These are phyloP conservation scores for Dendrolimus pini DNA, from an alignment of 2,888 invertebrate species.

Conservation along the genomic window DNA sequence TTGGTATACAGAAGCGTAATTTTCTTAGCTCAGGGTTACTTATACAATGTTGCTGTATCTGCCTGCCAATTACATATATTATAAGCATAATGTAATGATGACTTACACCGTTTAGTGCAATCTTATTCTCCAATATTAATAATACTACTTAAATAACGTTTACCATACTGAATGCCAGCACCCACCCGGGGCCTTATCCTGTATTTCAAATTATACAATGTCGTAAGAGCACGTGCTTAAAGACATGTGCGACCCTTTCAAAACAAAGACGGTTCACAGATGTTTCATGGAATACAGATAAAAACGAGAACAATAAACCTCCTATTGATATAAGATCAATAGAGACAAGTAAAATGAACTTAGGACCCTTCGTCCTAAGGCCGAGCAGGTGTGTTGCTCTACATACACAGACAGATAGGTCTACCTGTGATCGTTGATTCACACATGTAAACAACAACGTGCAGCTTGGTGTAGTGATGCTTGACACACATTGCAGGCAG, in stretches of 20 bases:
- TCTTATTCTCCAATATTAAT: too few relatives aligned
- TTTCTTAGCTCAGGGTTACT: too few relatives aligned
- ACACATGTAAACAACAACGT: conserved; percentile 13
- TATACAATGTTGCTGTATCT: too few relatives aligned
- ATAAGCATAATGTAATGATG: too few relatives aligned
- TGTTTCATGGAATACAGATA: conserved; percentile 24
- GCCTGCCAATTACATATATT: too few relatives aligned
- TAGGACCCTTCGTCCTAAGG: conserved; percentile 1
- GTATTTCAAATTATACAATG: too few relatives aligned
- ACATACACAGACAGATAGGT: conserved; percentile 15
- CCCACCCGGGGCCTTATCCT: too few relatives aligned
- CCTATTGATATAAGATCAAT: background rate
- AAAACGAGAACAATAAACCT: background rate
- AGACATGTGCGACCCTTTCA: conserved; percentile 22
- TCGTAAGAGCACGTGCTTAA: conserved; percentile 47
- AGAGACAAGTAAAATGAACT: background rate
- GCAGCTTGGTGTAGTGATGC: conserved; percentile 11
- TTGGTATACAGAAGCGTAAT: too few relatives aligned
- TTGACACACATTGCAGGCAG: conserved; percentile 11
- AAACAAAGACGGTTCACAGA: conserved; percentile 46
- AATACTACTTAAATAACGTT: too few relatives aligned
- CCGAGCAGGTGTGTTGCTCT: conserved; percentile 24
- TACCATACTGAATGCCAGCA: too few relatives aligned
- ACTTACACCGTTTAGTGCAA: too few relatives aligned
- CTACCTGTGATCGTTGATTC: conserved; percentile 15